A percentile compares a stretch with the other conserved stretches of the same genome.
These are phyloP conservation scores for Falcunculus frontatus DNA, from an alignment of 2,113 vertebrate species.

Conservation along the genomic window DNA sequence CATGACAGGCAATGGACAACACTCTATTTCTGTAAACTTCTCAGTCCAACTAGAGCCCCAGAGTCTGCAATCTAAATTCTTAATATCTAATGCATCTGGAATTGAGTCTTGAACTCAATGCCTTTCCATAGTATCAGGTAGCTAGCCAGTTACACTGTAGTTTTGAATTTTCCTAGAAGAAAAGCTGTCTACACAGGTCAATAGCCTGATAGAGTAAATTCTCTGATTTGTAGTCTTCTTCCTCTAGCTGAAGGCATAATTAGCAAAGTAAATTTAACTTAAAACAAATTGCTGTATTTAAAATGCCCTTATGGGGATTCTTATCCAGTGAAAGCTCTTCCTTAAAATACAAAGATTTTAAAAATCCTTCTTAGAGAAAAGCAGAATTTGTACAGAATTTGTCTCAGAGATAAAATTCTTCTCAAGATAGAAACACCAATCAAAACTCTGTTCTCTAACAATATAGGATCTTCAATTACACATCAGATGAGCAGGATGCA, in stretches of 20 bases:
- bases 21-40: neutral
- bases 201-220: neutral
- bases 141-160: neutral
- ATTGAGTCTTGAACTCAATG: neutral
- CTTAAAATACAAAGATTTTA: neutral
- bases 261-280: neutral
- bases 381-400: neutral
- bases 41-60: neutral
- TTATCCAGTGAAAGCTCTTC: neutral
- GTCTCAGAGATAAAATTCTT: neutral
- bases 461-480: neutral
- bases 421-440: neutral
- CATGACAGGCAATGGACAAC: neutral
- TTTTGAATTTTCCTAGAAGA: neutral
- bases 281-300: neutral
- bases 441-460: neutral
- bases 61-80: neutral
- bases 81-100: neutral
- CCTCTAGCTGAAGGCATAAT: neutral
- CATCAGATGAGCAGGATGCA: neutral
- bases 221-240: neutral
- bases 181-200: neutral
- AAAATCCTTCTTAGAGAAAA: neutral
- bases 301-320: neutral
- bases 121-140: neutral